These are phyloP conservation scores for Polyploca ridens DNA, from an alignment of 2,888 invertebrate species.

Conservation along the genomic window DNA sequence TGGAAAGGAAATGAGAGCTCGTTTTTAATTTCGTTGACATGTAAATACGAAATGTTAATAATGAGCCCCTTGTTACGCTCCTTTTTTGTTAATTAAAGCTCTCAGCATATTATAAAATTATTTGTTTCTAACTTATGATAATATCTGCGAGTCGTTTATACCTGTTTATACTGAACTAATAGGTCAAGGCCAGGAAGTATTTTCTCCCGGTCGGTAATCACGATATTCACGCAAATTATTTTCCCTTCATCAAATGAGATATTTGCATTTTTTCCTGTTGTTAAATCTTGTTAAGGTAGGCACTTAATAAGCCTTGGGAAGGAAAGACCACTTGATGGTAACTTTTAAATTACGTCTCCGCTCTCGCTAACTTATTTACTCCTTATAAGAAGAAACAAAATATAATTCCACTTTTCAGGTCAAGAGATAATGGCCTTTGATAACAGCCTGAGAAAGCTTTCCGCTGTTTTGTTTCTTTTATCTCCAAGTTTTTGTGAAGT, in stretches of 20 bases:
- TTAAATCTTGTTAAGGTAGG: slow-evolving; percentile 58
- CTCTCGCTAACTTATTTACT: slow-evolving; percentile 78
- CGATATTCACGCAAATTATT: slow-evolving; percentile 26
- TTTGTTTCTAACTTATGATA: background rate
- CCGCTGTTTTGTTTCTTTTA: slow-evolving; percentile 83
- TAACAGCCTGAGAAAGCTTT: slow-evolving; percentile 83
- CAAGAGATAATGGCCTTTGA: slow-evolving; percentile 83
- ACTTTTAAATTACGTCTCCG: slow-evolving; percentile 79
- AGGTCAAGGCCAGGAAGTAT: background rate
- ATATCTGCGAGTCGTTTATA: background rate
- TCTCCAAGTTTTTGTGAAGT: slow-evolving; percentile 77
- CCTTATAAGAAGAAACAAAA: slow-evolving; percentile 80
- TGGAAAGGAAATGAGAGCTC: slow-evolving; percentile 75
- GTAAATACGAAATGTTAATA: slow-evolving; percentile 70
- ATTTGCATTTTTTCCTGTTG: slow-evolving; percentile 51
- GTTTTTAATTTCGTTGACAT: slow-evolving; percentile 80
- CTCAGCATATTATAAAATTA: slow-evolving; percentile 35
- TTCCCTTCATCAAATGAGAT: slow-evolving; percentile 50
- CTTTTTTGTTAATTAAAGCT: slow-evolving; percentile 61
- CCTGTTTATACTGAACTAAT: background rate
- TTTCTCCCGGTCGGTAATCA: slow-evolving; percentile 8
- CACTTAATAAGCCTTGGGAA: slow-evolving; percentile 56
- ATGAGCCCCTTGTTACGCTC: slow-evolving; percentile 60
- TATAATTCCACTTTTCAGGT: slow-evolving; percentile 82
- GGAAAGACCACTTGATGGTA: slow-evolving; percentile 65